A percentile compares a stretch with the other conserved stretches of the same genome.
These are phyloP conservation scores for Harlomillsia oculata DNA, from an alignment of 1,140 invertebrate species.

Conservation along the genomic window DNA sequence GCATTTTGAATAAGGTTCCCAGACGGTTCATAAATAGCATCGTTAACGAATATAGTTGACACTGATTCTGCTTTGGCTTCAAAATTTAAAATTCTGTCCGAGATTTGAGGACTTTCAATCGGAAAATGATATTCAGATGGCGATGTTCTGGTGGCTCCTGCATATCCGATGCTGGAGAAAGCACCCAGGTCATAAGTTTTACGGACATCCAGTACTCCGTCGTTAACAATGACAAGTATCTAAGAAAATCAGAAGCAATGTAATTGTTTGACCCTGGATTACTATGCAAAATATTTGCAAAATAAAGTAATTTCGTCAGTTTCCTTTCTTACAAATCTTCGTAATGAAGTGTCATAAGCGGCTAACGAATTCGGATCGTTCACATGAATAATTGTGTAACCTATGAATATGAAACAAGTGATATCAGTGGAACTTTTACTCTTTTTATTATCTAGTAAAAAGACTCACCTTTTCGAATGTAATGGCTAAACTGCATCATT, in stretches of 20 bases:
- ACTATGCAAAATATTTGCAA: not conserved
- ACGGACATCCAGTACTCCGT: not conserved
- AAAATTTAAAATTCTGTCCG: not conserved
- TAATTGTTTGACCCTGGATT: not conserved
- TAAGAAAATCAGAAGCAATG: not conserved
- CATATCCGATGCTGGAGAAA: not conserved
- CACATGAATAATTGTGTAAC: slow-evolving; percentile 16
- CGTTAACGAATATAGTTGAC: slow-evolving; percentile 6
- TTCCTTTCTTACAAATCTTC: slow-evolving; percentile 4
- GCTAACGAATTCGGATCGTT: slow-evolving; percentile 10
- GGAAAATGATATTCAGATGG: slow-evolving; percentile 8
- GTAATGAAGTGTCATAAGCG: slow-evolving; percentile 4
- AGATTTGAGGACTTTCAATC: not conserved
- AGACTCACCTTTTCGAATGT: slow-evolving; percentile 26
- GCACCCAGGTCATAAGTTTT: not conserved
- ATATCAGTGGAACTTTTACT: not conserved
- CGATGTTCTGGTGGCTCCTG: slow-evolving; percentile 9
- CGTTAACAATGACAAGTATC: slow-evolving; percentile 22
- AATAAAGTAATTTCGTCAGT: not conserved
- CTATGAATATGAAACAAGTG: not conserved
- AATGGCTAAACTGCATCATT: slow-evolving; percentile 28
- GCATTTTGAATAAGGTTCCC: too few species aligned
- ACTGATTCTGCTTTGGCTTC: slow-evolving; percentile 1
- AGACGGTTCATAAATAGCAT: not conserved
- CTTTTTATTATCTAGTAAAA: not conserved